Evolutionary conservation across 2,797 vertebrate species (phyloP).

Genomic region (Aratinga solstitialis): DNA sequence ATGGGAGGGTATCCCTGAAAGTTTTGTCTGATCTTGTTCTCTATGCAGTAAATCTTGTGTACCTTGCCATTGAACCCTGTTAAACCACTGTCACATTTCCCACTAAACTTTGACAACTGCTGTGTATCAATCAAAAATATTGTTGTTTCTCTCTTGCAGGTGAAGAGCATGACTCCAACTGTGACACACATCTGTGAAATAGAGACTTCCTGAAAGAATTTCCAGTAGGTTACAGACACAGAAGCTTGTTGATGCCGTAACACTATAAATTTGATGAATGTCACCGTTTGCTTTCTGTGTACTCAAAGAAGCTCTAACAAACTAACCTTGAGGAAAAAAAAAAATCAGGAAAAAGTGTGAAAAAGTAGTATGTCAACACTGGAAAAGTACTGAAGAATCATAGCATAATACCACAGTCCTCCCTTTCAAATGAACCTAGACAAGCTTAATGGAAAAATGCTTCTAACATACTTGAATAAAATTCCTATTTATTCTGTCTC

Average conservation of each 20-base stretch:
- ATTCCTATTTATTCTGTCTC: not conserved
- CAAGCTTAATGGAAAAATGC: not conserved
- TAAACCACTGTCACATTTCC: not conserved
- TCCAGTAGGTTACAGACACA: not conserved
- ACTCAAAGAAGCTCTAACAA: slow-evolving; percentile 5
- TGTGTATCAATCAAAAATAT: not conserved
- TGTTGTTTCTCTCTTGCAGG: not conserved
- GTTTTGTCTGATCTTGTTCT: not conserved
- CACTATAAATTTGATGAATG: not conserved
- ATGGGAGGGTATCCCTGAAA: not conserved
- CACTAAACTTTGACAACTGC: not conserved
- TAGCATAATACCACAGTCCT: not conserved
- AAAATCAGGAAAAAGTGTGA: not conserved
- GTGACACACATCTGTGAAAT: not conserved
- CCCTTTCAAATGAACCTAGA: not conserved
- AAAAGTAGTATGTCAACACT: not conserved
- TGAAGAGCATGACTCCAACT: not conserved
- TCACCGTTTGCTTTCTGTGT: not conserved
- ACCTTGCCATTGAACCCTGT: not conserved
- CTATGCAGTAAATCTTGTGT: not conserved
- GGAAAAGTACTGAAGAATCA: not conserved
- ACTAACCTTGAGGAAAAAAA: not conserved
- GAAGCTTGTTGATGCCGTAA: not conserved
- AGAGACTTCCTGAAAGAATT: not conserved
- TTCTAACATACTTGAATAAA: not conserved